Percentiles rank a stretch among this genome's conserved stretches.
Conservation (phyloP, 2,888 invertebrate species). For the Drosophila phalerata region DNA sequence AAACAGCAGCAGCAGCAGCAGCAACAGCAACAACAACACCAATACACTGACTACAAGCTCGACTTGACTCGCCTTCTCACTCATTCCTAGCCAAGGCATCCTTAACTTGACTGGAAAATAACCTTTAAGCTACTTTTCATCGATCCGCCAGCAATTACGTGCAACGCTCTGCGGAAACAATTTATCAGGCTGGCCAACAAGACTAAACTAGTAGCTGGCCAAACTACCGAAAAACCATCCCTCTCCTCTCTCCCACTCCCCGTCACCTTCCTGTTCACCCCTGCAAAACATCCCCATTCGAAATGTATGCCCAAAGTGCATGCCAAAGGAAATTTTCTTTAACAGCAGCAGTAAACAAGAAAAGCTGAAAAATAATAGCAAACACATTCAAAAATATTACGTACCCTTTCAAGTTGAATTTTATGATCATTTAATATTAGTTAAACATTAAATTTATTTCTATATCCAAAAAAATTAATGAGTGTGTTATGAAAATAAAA, state of each 20-base stretch:
- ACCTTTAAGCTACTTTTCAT: conserved; percentile 76
- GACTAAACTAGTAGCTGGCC: conserved; percentile 55
- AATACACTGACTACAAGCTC: conserved; percentile 17
- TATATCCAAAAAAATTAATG: background rate
- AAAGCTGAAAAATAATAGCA: conserved; percentile 7
- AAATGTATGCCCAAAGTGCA: conserved; percentile 76
- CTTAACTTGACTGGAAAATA: conserved; percentile 30
- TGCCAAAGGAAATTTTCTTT: conserved; percentile 71
- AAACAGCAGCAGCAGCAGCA: conserved; percentile 46
- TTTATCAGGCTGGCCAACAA: conserved; percentile 76
- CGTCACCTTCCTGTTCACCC: background rate
- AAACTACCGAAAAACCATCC: conserved; percentile 13
- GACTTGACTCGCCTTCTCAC: conserved; percentile 1
- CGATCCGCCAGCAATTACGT: conserved; percentile 77
- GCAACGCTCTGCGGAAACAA: conserved; percentile 76
- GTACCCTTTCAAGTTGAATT: conserved; percentile 40
- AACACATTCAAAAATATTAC: conserved; percentile 3
- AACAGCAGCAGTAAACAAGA: conserved; percentile 64
- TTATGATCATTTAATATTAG: background rate
- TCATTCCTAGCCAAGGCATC: conserved; percentile 15
- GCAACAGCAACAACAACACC: conserved; percentile 25
- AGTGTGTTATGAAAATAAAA: too few species aligned
- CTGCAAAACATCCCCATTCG: conserved; percentile 8
- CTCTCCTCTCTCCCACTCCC: background rate
- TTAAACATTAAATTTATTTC: background rate